Base-by-base conservation (phyloP, 92 coral and sea anemone species). In the Blastomussa wellsi region DNA sequence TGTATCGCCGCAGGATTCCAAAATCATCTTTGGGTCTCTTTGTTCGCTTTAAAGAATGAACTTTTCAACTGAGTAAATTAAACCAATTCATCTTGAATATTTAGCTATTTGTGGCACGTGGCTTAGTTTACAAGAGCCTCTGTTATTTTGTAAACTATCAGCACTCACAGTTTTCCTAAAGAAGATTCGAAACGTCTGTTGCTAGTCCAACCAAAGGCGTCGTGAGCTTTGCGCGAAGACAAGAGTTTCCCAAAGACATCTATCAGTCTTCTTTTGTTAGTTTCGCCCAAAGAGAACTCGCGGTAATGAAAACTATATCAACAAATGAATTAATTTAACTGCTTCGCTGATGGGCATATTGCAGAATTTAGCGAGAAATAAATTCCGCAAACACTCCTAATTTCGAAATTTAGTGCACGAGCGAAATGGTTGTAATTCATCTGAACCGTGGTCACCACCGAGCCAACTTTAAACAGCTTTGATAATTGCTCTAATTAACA, bases 401-500 rank as follows among this genome's bases (percentile, higher is more conserved):
- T 74, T 73, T 64, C 62, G 60, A 74, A 83, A 83, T 83, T 83
- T 74, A 73, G 80, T 1, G 20, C 22, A 57, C 65, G 74, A 83
- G 62, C 72, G 26, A 67, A 14, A 15, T 53, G 55, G 78, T 76
- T 32, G 53, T 44, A 77, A 65, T 76, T 51, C 37, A 41, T 48
- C 36, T 76, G 81, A 53, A 29, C 57, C 19, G 24, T 51, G 82
- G 42, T 26, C 52, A 53, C 77, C 31, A 77, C 59, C 70, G 74
- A 70, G n/a, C 38, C 77, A 69, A 66, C 83, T 85, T 85, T 76
- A 85, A 85, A 85, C 88, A 77, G 77, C 70, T 69, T 53, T 38
- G 78, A 76, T 77, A 85, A 85, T 85, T 85, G 53, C 83, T 51
- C 57, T 77, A 85, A 85, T 85, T 85, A 85, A 77, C 83, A 77